Evolutionary conservation across 2,113 vertebrate genomes (phyloP).

Genomic region (Vulpes lagopus): DNA sequence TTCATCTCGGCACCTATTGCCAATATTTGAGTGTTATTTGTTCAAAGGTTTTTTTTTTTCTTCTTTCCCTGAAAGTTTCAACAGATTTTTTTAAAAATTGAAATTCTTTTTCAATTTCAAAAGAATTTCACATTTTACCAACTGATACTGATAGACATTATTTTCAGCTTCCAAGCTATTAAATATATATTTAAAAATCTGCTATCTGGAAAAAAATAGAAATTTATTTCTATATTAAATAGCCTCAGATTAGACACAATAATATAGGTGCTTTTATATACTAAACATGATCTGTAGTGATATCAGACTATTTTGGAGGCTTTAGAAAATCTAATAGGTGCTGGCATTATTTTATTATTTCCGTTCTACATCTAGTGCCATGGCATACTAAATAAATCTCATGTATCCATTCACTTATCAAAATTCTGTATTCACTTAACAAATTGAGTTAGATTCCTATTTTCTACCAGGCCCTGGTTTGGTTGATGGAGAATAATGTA

Average conservation of each 20-base stretch:
- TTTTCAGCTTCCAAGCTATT: not conserved
- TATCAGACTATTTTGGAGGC: not conserved
- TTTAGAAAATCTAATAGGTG: not conserved
- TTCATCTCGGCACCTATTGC: not conserved
- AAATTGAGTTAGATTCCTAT: not conserved
- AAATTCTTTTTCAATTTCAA: not conserved
- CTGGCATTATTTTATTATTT: rapidly evolving
- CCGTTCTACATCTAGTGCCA: not conserved
- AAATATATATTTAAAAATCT: not conserved
- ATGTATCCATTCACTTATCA: not conserved
- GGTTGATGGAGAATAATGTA: not conserved
- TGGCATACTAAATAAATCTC: not conserved
- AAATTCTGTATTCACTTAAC: not conserved
- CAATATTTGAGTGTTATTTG: not conserved
- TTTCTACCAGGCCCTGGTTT: not conserved
- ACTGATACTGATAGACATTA: not conserved
- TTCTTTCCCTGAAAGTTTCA: slow-evolving; percentile 3
- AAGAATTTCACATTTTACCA: not conserved
- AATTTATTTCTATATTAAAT: not conserved
- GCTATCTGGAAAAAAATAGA: not conserved
- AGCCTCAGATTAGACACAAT: not conserved
- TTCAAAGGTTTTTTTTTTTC: not conserved
- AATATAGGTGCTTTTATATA: not conserved
- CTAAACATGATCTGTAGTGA: rapidly evolving
- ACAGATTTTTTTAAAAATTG: not conserved